Percentiles rank a stretch among this genome's conserved stretches.
phyloP scores from a whole-genome alignment of 2,113 vertebrate genomes.

The Regulus satrapa region DNA sequence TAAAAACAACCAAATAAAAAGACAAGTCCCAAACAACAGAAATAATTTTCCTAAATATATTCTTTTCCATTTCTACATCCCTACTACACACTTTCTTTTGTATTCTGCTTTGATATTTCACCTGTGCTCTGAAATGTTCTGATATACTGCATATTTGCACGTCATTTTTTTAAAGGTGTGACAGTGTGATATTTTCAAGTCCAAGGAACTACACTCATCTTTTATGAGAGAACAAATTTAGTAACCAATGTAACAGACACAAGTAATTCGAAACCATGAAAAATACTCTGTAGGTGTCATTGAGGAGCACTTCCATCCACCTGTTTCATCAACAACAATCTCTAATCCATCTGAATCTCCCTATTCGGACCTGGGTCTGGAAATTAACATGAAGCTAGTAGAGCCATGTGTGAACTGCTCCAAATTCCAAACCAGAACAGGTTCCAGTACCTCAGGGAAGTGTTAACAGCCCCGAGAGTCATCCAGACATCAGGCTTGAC shows the following conservation, averaged over 20 bases:
- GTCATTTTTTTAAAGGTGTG: background rate
- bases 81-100: background rate
- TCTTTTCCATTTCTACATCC: background rate
- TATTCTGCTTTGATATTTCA: background rate
- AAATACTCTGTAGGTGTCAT: background rate
- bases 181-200: background rate
- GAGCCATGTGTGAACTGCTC: background rate
- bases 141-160: background rate
- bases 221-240: background rate
- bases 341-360: background rate
- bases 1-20: background rate
- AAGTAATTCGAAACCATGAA: background rate
- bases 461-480: background rate
- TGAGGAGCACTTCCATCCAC: background rate
- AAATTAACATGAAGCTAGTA: background rate
- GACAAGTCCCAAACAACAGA: background rate
- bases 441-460: background rate
- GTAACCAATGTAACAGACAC: background rate
- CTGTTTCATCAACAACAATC: background rate
- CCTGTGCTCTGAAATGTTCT: background rate
- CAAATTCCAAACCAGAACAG: background rate
- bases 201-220: background rate
- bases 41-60: background rate
- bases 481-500: background rate
- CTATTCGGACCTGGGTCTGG: background rate